Percentiles rank a stretch among this genome's conserved stretches.
Conservation (phyloP, 1,140 invertebrate genomes). For the Latrodectus geometricus region DNA sequence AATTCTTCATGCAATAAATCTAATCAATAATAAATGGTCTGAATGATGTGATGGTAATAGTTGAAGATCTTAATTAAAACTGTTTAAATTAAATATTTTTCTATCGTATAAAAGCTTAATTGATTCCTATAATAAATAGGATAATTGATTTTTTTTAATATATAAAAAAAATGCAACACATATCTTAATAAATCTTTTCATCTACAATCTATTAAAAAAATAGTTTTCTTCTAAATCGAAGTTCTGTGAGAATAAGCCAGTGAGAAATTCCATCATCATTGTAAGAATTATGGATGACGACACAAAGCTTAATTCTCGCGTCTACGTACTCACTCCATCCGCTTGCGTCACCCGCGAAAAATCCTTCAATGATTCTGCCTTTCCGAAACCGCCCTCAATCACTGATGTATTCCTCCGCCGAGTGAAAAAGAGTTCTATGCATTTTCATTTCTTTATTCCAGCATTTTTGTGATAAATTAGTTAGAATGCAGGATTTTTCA, state of each 20-base stretch:
- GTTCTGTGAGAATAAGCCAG: constrained; percentile 45
- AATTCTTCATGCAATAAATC: too few species aligned
- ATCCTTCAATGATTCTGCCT: constrained; percentile 59
- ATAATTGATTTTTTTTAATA: too few species aligned
- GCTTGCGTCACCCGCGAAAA: constrained; percentile 42
- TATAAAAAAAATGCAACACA: too few species aligned
- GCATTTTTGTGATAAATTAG: not conserved
- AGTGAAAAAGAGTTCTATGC: constrained; percentile 16
- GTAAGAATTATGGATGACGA: constrained; percentile 60
- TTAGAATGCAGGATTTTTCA: not conserved
- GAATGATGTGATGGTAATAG: too few species aligned
- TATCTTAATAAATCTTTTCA: too few species aligned
- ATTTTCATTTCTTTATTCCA: not conserved
- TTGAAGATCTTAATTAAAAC: too few species aligned
- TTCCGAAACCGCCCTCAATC: constrained; percentile 50
- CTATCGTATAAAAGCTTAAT: too few species aligned
- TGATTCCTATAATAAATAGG: too few species aligned
- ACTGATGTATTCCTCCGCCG: constrained; percentile 25
- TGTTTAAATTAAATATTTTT: too few species aligned
- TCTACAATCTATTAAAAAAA: too few species aligned
- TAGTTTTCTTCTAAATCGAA: not conserved
- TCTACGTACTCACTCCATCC: constrained; percentile 49
- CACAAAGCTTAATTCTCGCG: constrained; percentile 57
- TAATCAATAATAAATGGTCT: too few species aligned
- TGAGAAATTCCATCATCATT: constrained; percentile 47